Conservation (phyloP, 2,888 invertebrate species). For the Dryomyza anilis region DNA sequence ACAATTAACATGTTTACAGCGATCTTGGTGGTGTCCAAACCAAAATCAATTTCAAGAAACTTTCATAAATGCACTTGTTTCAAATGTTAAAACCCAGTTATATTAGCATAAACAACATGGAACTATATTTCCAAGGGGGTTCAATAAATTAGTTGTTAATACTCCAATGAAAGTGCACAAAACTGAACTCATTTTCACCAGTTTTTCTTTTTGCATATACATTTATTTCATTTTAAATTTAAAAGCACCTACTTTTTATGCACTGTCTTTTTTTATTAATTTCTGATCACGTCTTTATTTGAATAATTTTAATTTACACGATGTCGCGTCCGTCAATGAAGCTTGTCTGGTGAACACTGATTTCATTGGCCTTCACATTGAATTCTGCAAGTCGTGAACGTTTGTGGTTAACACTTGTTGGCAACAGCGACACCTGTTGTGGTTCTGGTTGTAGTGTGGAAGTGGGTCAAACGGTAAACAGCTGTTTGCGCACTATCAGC, state of each 20-base stretch:
- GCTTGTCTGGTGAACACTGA: constrained; percentile 41
- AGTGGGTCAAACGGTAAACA: constrained; percentile 45
- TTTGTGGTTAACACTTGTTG: background rate
- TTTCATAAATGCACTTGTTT: background rate
- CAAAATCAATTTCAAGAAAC: too few relatives aligned
- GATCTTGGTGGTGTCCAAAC: background rate
- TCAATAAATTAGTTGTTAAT: too few relatives aligned
- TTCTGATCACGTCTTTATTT: background rate
- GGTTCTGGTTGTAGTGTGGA: constrained; percentile 13
- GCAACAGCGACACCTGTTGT: constrained; percentile 1
- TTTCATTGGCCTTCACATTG: constrained; percentile 40
- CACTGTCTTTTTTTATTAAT: background rate
- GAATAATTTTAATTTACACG: too few relatives aligned
- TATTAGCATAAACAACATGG: too few relatives aligned
- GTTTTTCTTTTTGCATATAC: background rate
- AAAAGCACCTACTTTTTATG: background rate
- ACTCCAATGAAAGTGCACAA: too few relatives aligned
- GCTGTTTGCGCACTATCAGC: constrained; percentile 29
- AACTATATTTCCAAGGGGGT: too few relatives aligned
- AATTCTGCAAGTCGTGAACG: constrained; percentile 16
- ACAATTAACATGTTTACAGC: background rate
- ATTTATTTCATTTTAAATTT: background rate
- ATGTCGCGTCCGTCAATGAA: too few relatives aligned
- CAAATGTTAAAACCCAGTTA: background rate
- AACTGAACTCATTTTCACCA: background rate